Conservation (phyloP, 2,113 vertebrate genomes). For the Phycodurus eques region DNA sequence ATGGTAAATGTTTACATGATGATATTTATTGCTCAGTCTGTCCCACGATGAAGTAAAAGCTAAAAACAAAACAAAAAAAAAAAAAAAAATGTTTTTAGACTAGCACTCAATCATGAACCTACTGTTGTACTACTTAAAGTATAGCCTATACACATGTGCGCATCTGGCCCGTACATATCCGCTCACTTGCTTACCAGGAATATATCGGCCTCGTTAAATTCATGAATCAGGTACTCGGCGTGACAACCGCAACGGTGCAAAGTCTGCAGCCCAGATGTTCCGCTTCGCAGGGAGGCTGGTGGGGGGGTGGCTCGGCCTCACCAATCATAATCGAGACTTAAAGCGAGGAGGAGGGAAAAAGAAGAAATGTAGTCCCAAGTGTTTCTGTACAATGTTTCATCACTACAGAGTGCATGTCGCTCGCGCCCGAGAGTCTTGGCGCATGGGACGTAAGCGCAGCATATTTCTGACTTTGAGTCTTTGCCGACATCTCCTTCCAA, state of each 20-base stretch:
- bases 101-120: constrained; percentile 25
- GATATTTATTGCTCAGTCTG: constrained; percentile 75
- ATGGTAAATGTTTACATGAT: constrained; percentile 49
- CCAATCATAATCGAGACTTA: not conserved
- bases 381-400: constrained; percentile 3
- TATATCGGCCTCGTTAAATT: constrained; percentile 22
- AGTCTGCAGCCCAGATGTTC: not conserved
- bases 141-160: constrained; percentile 44
- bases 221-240: not conserved
- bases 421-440: not conserved
- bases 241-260: not conserved
- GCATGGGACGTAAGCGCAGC: constrained; percentile 1
- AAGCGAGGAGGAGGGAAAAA: not conserved
- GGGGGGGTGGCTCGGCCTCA: not conserved
- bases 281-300: too few relatives aligned
- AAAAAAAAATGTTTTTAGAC: not conserved
- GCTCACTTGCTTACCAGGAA: constrained; percentile 43
- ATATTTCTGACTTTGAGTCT: constrained; percentile 62
- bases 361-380: not conserved
- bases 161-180: constrained; percentile 37
- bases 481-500: constrained; percentile 13
- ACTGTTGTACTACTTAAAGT: constrained; percentile 37
- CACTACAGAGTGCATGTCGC: not conserved
- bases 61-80: not conserved
- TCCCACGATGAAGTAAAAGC: not conserved